A percentile compares a stretch with the other conserved stretches of the same genome.
Evolutionary conservation across 1,140 invertebrate genomes (phyloP).

Genomic region (Bicyclus anynana): DNA sequence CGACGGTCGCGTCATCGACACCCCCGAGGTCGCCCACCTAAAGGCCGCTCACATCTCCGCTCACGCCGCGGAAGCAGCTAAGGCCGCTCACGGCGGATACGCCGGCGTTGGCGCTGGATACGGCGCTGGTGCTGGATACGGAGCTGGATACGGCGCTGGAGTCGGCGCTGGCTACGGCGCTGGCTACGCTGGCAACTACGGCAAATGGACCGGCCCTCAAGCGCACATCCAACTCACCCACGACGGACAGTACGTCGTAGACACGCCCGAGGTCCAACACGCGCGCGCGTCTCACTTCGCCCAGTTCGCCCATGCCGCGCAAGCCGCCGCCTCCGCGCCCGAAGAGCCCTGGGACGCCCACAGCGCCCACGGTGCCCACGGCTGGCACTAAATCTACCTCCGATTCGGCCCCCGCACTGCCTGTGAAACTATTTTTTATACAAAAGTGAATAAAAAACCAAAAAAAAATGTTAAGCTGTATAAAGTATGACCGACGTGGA

Average conservation of each 20-base stretch:
- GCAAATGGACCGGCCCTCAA: conserved; percentile 63
- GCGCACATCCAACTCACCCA: conserved; percentile 74
- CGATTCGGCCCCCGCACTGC: conserved; percentile 46
- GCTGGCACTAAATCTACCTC: conserved; percentile 68
- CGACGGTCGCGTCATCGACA: conserved; percentile 78
- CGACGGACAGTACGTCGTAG: conserved; percentile 73
- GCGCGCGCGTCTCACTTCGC: conserved; percentile 64
- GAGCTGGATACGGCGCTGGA: conserved; percentile 40
- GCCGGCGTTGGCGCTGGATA: conserved; percentile 45
- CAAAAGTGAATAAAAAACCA: conserved; percentile 61
- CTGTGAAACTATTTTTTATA: conserved; percentile 63
- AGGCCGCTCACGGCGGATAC: conserved; percentile 68
- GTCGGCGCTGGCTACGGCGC: conserved; percentile 43
- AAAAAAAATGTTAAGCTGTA: conserved; percentile 68
- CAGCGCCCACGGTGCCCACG: conserved; percentile 50
- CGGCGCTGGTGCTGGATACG: conserved; percentile 36
- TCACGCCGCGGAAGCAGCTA: conserved; percentile 71
- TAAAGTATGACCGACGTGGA: conserved; percentile 61
- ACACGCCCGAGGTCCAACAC: conserved; percentile 74
- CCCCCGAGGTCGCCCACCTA: conserved; percentile 76
- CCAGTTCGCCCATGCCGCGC: conserved; percentile 61
- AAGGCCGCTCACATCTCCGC: conserved; percentile 77
- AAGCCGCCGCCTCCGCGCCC: conserved; percentile 59
- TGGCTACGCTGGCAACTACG: conserved; percentile 60
- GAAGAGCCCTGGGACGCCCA: conserved; percentile 61